These are phyloP conservation scores for Nasonia vitripennis DNA, from an alignment of 1,140 invertebrate genomes.

Conservation along the genomic window DNA sequence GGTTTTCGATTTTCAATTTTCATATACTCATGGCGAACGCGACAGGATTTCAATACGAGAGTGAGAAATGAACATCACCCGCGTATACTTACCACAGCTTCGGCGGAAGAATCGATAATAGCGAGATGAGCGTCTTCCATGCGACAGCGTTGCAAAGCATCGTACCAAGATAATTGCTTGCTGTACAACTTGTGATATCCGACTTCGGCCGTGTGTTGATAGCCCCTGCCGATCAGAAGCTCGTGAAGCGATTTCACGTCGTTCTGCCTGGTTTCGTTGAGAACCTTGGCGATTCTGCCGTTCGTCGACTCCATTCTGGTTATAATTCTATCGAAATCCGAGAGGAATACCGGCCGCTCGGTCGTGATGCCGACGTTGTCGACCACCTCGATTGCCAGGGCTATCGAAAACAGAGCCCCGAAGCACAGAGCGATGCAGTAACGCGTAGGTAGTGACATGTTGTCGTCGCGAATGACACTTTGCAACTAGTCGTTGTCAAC, in stretches of 20 bases:
- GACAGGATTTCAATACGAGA: no score
- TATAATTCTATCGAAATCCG: background rate
- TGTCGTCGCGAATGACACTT: background rate
- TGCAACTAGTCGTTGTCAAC: background rate
- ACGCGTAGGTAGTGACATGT: background rate
- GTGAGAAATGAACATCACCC: background rate
- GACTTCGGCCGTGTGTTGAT: slow-evolving; percentile 59
- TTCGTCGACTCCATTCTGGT: slow-evolving; percentile 8
- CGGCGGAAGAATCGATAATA: slow-evolving; percentile 62
- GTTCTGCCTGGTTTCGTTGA: slow-evolving; percentile 3
- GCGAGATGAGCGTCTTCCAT: slow-evolving; percentile 60
- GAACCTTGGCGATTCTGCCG: background rate
- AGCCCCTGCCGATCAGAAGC: slow-evolving; percentile 55
- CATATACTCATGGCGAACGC: no score
- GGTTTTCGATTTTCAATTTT: no score
- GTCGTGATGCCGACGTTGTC: background rate
- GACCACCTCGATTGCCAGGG: background rate
- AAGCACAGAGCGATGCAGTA: background rate
- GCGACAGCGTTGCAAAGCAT: slow-evolving; percentile 66
- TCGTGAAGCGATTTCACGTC: background rate
- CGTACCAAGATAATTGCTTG: slow-evolving; percentile 64
- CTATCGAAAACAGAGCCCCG: background rate
- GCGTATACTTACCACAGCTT: slow-evolving; percentile 55
- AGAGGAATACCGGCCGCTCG: background rate
- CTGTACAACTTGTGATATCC: slow-evolving; percentile 68